A percentile compares a stretch with the other conserved stretches of the same genome.
Conservation (phyloP, 1,140 invertebrate species). For the Antheraea mylitta region DNA sequence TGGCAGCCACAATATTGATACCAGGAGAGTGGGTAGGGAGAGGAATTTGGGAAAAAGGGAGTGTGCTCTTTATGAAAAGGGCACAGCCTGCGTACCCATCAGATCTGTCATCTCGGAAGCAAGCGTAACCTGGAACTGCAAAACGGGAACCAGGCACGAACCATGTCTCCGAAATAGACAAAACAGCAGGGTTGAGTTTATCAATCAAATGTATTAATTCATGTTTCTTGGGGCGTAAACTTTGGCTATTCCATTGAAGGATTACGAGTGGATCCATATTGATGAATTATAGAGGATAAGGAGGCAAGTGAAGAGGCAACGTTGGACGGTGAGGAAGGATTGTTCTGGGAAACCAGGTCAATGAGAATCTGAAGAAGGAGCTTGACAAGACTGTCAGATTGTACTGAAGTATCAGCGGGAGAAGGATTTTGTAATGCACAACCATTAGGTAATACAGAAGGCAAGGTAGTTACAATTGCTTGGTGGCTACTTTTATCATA, state of each 20-base stretch:
- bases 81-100: constrained; percentile 27
- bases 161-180: constrained; percentile 18
- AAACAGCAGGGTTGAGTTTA: background rate
- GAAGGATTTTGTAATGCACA: too few relatives aligned
- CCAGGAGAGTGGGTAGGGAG: constrained; percentile 14
- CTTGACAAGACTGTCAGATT: too few relatives aligned
- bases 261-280: too few relatives aligned
- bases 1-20: constrained; percentile 20
- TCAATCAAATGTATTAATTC: constrained; percentile 8
- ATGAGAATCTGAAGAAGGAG: too few relatives aligned
- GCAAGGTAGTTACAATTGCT: too few relatives aligned
- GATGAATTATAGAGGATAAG: too few relatives aligned
- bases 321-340: too few relatives aligned
- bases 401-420: too few relatives aligned
- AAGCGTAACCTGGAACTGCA: constrained; percentile 21
- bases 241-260: constrained; percentile 15
- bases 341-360: too few relatives aligned
- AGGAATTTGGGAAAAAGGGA: constrained; percentile 14
- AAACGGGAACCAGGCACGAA: constrained; percentile 21
- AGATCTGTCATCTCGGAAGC: constrained; percentile 28
- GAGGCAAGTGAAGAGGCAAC: too few relatives aligned
- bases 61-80: constrained; percentile 16
- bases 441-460: too few relatives aligned
- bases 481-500: too few relatives aligned
- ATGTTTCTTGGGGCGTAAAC: constrained; percentile 12